Conservation (phyloP, 2,113 vertebrate genomes). For the Ictalurus punctatus region DNA sequence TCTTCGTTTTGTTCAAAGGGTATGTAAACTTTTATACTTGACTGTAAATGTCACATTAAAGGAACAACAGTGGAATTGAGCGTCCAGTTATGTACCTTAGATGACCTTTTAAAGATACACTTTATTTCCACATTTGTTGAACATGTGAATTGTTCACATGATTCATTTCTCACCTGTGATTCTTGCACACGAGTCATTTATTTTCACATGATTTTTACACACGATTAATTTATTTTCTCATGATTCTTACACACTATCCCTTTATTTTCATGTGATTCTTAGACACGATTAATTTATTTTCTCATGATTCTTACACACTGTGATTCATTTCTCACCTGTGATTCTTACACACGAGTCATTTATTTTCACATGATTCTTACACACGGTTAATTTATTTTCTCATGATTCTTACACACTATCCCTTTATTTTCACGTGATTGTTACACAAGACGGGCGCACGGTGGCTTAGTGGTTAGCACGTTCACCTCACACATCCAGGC, state of each 20-base stretch:
- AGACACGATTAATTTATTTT: background rate
- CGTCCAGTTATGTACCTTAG: background rate
- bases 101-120: background rate
- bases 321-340: no score
- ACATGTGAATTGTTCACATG: no score
- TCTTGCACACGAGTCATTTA: no score
- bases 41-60: background rate
- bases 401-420: background rate
- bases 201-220: background rate
- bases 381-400: background rate
- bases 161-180: no score
- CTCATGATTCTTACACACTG: background rate
- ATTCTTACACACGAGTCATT: background rate
- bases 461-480: no score
- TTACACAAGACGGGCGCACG: no score
- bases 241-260: background rate
- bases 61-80: background rate
- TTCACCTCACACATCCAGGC: no score
- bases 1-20: background rate
- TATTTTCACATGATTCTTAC: background rate
- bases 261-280: background rate
- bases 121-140: background rate
- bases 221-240: background rate
- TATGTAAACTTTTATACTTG: background rate
- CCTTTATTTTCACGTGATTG: background rate